phyloP scores from a whole-genome alignment of 2,888 invertebrate species.

The Teleogryllus oceanicus region DNA sequence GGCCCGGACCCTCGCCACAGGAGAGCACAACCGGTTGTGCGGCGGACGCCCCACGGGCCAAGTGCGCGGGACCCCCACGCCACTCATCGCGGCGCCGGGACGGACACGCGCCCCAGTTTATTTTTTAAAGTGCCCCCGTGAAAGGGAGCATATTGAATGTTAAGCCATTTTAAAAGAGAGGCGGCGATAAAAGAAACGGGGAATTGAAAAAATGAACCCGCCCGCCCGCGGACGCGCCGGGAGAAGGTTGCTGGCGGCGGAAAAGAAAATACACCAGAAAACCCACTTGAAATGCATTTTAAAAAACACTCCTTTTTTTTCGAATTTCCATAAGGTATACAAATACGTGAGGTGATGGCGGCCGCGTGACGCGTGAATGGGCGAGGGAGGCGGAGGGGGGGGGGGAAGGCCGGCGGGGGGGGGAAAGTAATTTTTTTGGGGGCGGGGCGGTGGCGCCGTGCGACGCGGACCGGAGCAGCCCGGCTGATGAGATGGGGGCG shows the following conservation, averaged over 20 bases:
- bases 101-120: neutral
- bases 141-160: conserved; percentile 26
- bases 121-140: conserved; percentile 8
- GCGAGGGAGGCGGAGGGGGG: too few species aligned
- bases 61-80: neutral
- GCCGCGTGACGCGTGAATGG: too few species aligned
- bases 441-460: too few species aligned
- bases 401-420: too few species aligned
- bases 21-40: too few species aligned
- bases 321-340: too few species aligned
- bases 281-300: conserved; percentile 21
- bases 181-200: conserved; percentile 23
- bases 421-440: too few species aligned
- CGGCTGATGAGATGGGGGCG: conserved; percentile 18
- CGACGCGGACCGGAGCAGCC: too few species aligned
- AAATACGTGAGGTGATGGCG: too few species aligned
- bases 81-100: neutral
- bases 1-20: too few species aligned
- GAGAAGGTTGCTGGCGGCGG: neutral
- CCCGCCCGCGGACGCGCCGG: neutral
- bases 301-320: neutral
- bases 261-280: neutral
- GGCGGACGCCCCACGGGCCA: neutral
- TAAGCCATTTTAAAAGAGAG: conserved; percentile 27
- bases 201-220: neutral